Percentiles rank a stretch among this genome's conserved stretches.
phyloP scores from a whole-genome alignment of 1,140 invertebrate genomes.

The Conus ventricosus region DNA sequence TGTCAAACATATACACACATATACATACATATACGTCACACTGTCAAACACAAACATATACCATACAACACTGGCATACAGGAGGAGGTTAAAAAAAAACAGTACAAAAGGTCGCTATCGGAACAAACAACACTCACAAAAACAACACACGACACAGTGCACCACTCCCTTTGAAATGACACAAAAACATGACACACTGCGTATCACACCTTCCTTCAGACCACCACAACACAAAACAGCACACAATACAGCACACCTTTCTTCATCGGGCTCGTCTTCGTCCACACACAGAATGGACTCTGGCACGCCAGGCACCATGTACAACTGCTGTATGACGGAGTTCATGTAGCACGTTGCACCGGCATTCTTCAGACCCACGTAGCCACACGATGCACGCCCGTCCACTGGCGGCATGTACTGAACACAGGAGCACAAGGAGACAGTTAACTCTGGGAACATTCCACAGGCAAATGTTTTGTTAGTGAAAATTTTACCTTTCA shows the following conservation, averaged over 20 bases:
- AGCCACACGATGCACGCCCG: constrained; percentile 69
- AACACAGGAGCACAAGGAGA: constrained; percentile 10
- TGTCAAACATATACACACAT: constrained; percentile 40
- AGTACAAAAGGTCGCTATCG: too few relatives aligned
- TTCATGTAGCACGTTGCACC: constrained; percentile 76
- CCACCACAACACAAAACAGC: constrained; percentile 65
- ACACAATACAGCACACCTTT: constrained; percentile 61
- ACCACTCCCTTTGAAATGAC: too few relatives aligned
- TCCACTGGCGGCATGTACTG: constrained; percentile 73
- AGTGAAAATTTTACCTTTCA: too few relatives aligned
- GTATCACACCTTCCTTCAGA: constrained; percentile 68
- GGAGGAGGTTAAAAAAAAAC: too few relatives aligned
- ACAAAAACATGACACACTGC: neutral
- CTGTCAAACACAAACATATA: neutral
- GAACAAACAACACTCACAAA: neutral
- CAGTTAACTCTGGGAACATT: neutral
- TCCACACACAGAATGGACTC: constrained; percentile 68
- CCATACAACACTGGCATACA: neutral
- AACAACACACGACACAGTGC: constrained; percentile 50
- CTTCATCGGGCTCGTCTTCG: constrained; percentile 68
- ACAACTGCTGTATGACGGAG: constrained; percentile 73
- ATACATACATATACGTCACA: neutral
- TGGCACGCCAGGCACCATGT: constrained; percentile 72
- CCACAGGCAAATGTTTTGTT: too few relatives aligned
- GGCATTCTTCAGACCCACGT: constrained; percentile 74